Evolutionary conservation across 1,140 invertebrate species (phyloP), one percentile per base, ranked within the genome.

Genomic region (Scaptomyza pallida): DNA sequence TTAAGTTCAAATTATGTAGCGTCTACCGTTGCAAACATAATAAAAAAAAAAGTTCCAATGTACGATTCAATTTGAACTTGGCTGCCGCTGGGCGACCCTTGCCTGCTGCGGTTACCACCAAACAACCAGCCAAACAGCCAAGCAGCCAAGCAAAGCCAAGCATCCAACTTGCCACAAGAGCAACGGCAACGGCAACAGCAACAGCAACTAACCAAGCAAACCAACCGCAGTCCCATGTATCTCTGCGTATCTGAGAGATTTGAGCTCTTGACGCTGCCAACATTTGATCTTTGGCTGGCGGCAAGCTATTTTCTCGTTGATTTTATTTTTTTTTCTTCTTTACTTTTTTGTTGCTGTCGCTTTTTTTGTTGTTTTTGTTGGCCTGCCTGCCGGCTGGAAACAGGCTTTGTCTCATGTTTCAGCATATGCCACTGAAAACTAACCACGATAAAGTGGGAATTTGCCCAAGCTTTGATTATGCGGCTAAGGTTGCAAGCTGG

Each of bases 231-330:
- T 69, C 56, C 19, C 70, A 76, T 73, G 78, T 74, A 82, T 82
- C 78, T 30, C 26, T 82, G 72, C 81, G 74, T 82, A 78, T 83
- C 79, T 75, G 64, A 44, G 62, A 81, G 73, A 85, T 81, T 85
- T 74, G 73, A 74, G 64, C 72, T 47, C 62, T 37, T 37, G 47
- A 17, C 63, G 63, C 62, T 55, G 63, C 16, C 70, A 68, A 68
- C 81, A 85, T 86, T 86, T 85, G 81, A 85, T 85, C 81, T 85
- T 81, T 77, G 70, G 44, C 72, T 78, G 79, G 72, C 75, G 79
- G 79, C 79, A 82, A 67, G 79, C 59, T 72, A 77, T 76, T 75
- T 86, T 83, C 59, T 63, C 44, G 63, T 50, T 59, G 52, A 41
- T 41, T 33, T 70, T 67, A 44, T 44, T 33, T 37, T 15, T 52